Evolutionary conservation across 1,140 invertebrate species (phyloP), one percentile per base, ranked within the genome.

Genomic region (Caenorhabditis brenneri): DNA sequence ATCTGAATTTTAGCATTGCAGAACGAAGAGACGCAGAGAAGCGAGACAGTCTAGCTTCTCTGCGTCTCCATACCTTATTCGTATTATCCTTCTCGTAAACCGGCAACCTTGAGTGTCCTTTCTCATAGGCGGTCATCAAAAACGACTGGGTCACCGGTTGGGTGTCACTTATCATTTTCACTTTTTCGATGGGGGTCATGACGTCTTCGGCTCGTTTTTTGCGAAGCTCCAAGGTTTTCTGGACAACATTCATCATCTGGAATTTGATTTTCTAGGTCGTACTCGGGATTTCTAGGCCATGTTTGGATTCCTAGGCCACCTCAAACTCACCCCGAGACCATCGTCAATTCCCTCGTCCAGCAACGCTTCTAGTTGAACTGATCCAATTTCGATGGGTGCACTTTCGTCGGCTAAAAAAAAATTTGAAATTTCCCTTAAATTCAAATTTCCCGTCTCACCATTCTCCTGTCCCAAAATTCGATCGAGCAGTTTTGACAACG

Each of bases 131-230:
- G 7, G 33, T 9, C 1, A 12, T 27, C n/a, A 74, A 24, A n/a
- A 74, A 74, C 2, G 3, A 12, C 19, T 46, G 29, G 19, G 65
- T 46, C n/a, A 74, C 22, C 29, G 19, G 19, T 31, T 46, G 36
- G 12, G 33, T 15, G 10, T 74, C 65, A 74, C 65, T 74, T 42
- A 42, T 42, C 65, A 74, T 46, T 42, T n/a, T n/a, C n/a, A 74
- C 65, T 27, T 42, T 46, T n/a, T n/a, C n/a, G 12, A 74, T 74
- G 0, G 33, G 4, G 0, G 65, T 74, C 65, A 74, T 74, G 19
- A 74, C 65, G 15, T 74, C 65, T 22, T 46, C 36, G 0, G 65
- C 65, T 24, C 19, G 36, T 74, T 74, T 74, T 24, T 74, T 46
- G n/a, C 36, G 65, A 9, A 74, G 65, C 15, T 42, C n/a, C 16